Evolutionary conservation across 1,140 invertebrate genomes (phyloP).

Genomic region (Trinorchestia longiramus): DNA sequence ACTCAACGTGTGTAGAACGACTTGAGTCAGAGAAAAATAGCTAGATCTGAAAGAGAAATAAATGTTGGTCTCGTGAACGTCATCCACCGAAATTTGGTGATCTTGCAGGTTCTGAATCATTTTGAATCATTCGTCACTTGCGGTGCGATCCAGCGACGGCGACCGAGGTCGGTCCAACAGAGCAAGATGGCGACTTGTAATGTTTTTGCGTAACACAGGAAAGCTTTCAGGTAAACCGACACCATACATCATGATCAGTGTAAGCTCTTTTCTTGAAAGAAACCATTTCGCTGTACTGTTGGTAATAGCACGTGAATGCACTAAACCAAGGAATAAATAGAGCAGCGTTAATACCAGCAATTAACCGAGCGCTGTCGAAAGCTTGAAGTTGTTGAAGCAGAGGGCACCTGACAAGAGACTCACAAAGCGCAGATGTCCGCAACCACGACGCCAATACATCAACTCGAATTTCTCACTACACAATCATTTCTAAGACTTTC

Average conservation of each 20-base stretch:
- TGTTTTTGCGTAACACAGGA: conserved; percentile 12
- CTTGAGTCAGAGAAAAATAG: neutral
- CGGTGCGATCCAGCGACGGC: neutral
- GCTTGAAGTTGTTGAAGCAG: too few species aligned
- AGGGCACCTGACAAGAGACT: neutral
- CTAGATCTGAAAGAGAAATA: neutral
- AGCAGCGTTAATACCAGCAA: neutral
- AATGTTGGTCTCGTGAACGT: neutral
- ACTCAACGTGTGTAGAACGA: neutral
- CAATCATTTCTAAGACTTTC: neutral
- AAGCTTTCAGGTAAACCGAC: conserved; percentile 18
- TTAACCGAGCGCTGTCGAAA: neutral
- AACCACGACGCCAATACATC: neutral
- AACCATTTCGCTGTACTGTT: neutral
- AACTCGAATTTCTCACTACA: neutral
- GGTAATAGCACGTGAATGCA: neutral
- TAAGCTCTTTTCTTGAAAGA: neutral
- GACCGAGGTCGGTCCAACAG: neutral
- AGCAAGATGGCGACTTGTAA: neutral
- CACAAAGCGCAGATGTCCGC: neutral
- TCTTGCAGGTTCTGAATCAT: neutral
- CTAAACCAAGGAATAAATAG: neutral
- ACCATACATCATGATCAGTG: conserved; percentile 20
- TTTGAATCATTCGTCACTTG: too few species aligned
- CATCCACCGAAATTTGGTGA: neutral